Conservation (phyloP, 1,140 invertebrate species). For the Dendrolimus punctatus region DNA sequence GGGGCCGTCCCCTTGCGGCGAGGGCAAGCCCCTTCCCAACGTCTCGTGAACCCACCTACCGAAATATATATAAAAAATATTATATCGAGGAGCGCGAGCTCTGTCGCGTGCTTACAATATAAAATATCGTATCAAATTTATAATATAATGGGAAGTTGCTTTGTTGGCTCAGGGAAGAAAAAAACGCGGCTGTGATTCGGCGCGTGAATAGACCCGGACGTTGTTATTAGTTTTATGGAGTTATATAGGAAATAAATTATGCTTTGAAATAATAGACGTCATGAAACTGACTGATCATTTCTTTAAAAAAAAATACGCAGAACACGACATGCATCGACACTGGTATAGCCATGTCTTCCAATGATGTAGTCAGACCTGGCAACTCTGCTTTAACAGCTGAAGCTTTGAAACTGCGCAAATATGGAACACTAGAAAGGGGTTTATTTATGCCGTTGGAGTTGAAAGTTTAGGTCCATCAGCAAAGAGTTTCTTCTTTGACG, state of each 20-base stretch:
- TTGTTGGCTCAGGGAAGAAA: slow-evolving; percentile 42
- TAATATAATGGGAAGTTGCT: slow-evolving; percentile 48
- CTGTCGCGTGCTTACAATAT: slow-evolving; percentile 56
- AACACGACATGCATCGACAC: too few species aligned
- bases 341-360: too few species aligned
- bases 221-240: slow-evolving; percentile 24
- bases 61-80: slow-evolving; percentile 38
- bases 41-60: slow-evolving; percentile 9
- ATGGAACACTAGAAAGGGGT: too few species aligned
- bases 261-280: too few species aligned
- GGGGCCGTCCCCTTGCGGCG: slow-evolving; percentile 34
- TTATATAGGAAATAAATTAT: slow-evolving; percentile 4
- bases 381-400: too few species aligned
- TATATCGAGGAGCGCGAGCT: slow-evolving; percentile 21
- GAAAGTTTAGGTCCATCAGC: too few species aligned
- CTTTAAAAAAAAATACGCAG: too few species aligned
- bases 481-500: too few species aligned
- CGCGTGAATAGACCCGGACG: slow-evolving; percentile 21
- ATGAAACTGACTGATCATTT: too few species aligned
- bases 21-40: slow-evolving; percentile 14
- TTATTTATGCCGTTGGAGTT: too few species aligned
- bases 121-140: slow-evolving; percentile 64
- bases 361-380: too few species aligned
- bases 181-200: slow-evolving; percentile 31
- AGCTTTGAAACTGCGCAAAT: too few species aligned